phyloP scores from a whole-genome alignment of 2,113 vertebrate species.

The Notothenia coriiceps region DNA sequence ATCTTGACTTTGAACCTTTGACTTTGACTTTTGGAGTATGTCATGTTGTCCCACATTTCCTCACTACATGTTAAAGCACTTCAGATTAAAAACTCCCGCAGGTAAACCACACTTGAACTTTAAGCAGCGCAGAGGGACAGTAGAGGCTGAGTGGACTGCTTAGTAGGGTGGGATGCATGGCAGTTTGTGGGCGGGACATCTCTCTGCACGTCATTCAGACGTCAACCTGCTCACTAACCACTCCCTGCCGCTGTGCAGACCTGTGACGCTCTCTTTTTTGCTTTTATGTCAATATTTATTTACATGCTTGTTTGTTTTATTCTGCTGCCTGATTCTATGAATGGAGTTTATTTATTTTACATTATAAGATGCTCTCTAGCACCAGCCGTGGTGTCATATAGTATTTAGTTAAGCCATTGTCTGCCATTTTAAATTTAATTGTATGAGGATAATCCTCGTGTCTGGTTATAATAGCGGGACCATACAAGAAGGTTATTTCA shows the following conservation, averaged over 20 bases:
- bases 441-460: neutral
- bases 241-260: neutral
- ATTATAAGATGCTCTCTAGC: too few relatives aligned
- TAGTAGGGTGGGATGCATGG: neutral
- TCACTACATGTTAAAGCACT: too few relatives aligned
- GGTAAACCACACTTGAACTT: too few relatives aligned
- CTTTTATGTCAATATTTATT: too few relatives aligned
- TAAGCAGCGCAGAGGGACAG: too few relatives aligned
- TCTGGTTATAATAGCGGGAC: neutral
- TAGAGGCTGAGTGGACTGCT: neutral
- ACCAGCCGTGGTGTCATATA: neutral
- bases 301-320: too few relatives aligned
- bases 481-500: neutral
- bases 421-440: neutral
- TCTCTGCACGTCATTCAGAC: neutral
- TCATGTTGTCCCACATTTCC: too few relatives aligned
- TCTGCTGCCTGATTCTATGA: neutral
- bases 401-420: neutral
- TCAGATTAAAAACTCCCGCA: too few relatives aligned
- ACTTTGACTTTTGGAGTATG: too few relatives aligned
- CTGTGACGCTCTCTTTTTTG: neutral
- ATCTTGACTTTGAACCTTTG: too few relatives aligned
- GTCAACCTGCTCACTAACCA: neutral
- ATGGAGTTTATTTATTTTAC: neutral
- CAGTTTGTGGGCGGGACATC: neutral